Evolutionary conservation across 2,113 vertebrate species (phyloP), one percentile per base, ranked within the genome.

Genomic region (Saiga tatarica): DNA sequence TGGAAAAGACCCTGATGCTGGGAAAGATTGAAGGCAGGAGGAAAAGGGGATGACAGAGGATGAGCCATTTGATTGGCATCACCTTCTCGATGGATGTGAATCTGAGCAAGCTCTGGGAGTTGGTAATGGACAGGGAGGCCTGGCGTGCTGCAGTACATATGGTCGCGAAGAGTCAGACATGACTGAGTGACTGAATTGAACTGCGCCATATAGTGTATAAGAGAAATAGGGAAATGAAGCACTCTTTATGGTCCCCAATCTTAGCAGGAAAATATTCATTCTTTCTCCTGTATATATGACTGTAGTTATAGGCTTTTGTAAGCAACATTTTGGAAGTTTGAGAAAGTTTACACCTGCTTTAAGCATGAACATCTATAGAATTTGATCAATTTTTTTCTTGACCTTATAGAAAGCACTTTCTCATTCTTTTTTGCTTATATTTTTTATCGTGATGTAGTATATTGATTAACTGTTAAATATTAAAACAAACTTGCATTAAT

Each of bases 31-130:
- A 71, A 6, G 17, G 17, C 64, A 71, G 64, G 17, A 36, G 17
- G 33, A 21, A 4, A 71, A 36, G 64, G 64, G 33, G 33, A 36
- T 19, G 17, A 67, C n/a, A 67, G 64, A 67, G 4, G 64, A 67
- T 67, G 17, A 36, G 8, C 36, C 4, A 0, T 11, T 71, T 71
- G 17, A 4, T 36, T 36, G n/a, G 64, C 64, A 36, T 67, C 33
- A 21, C 64, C 0, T 0, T 21, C 17, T 67, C 17, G 0, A 36
- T 67, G 33, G 33, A 67, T 8, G 36, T 67, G 8, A 21, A 19
- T 67, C 5, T 67, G 33, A 36, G 33, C 8, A 36, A 36, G 16
- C 64, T 36, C 33, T 9, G 2, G 64, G 17, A 19, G 4, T 36
- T 67, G 64, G 33, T 67, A 10, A 67, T 10, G 8, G 33, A 36